Percentiles rank a stretch among this genome's conserved stretches.
These are phyloP conservation scores for Drosophila emarginata DNA, from an alignment of 2,888 invertebrate species.

Conservation along the genomic window DNA sequence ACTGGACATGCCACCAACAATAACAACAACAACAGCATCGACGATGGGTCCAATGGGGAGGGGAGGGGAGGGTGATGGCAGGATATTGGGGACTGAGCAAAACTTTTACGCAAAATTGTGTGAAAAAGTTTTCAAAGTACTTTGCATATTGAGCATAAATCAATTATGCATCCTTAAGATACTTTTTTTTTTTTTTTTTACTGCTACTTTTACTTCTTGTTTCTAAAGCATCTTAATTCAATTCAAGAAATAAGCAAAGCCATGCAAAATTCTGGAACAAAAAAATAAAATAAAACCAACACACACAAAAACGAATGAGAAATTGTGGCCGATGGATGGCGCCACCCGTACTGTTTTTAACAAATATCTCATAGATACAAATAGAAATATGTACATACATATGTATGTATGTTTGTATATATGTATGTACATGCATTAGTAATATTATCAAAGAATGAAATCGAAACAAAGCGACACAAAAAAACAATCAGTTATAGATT, in stretches of 20 bases:
- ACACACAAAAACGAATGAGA: conserved; percentile 24
- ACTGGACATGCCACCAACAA: conserved; percentile 6
- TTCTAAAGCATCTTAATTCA: conserved; percentile 28
- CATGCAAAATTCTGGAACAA: too few relatives aligned
- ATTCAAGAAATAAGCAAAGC: conserved; percentile 23
- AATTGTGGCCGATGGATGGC: conserved; percentile 48
- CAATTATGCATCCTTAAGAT: conserved; percentile 65
- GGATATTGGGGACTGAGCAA: conserved; percentile 16
- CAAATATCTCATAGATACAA: neutral
- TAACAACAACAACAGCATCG: neutral
- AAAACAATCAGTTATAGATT: conserved; percentile 5
- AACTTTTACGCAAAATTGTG: conserved; percentile 50
- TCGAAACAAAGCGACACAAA: neutral
- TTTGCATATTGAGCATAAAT: conserved; percentile 62
- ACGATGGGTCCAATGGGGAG: neutral
- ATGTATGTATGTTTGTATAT: too few relatives aligned
- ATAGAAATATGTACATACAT: too few relatives aligned
- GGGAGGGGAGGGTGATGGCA: conserved; percentile 1
- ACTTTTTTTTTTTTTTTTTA: conserved; percentile 46
- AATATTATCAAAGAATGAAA: neutral
- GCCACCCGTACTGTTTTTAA: conserved; percentile 44
- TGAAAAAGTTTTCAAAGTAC: conserved; percentile 45
- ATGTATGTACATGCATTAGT: neutral
- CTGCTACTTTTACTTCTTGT: neutral
- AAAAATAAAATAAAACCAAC: neutral